Evolutionary conservation across 2,888 invertebrate genomes (phyloP).

Genomic region (Leptinotarsa haldemani): DNA sequence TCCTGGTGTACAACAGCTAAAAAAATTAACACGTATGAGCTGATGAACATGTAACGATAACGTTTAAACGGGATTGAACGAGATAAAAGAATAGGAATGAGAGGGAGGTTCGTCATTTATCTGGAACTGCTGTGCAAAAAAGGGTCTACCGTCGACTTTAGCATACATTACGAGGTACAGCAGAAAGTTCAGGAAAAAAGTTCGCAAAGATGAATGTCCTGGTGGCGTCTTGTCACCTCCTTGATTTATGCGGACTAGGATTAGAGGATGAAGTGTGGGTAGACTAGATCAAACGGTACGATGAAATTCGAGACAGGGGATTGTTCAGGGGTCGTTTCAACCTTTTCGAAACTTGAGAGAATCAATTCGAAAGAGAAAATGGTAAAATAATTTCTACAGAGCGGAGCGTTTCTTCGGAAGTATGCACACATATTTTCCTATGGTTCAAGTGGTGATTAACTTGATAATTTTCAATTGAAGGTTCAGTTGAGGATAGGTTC

Average conservation of each 20-base stretch:
- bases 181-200: neutral
- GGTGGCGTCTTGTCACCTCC: neutral
- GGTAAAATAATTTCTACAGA: too few relatives aligned
- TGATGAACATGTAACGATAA: conserved; percentile 20
- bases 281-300: neutral
- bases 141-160: conserved; percentile 7
- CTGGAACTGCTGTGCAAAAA: neutral
- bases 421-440: too few relatives aligned
- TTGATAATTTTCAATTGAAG: too few relatives aligned
- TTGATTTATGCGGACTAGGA: neutral
- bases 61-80: conserved; percentile 6
- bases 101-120: conserved; percentile 9
- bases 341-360: neutral
- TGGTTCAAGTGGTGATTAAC: too few relatives aligned
- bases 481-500: too few relatives aligned
- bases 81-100: conserved; percentile 12
- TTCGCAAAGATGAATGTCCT: neutral
- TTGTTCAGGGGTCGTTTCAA: neutral
- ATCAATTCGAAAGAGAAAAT: neutral
- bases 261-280: neutral
- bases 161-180: neutral
- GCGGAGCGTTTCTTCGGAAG: too few relatives aligned
- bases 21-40: conserved; percentile 36
- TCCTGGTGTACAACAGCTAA: conserved; percentile 83
- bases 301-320: neutral